Evolutionary conservation across 2,888 invertebrate genomes (phyloP).

Genomic region (Tridacna gigas): DNA sequence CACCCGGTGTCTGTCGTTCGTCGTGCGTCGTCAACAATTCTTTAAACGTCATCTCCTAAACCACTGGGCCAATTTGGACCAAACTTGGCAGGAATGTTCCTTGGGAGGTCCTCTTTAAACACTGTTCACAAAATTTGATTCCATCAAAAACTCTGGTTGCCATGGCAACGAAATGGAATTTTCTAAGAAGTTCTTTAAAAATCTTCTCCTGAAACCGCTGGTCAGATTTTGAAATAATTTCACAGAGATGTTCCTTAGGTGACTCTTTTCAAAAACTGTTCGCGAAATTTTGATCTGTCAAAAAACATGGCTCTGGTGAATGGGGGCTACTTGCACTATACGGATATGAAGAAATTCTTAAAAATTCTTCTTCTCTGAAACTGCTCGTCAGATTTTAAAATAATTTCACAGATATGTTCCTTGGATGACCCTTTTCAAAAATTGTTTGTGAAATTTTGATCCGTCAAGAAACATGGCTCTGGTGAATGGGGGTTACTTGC

Average conservation of each 20-base stretch:
- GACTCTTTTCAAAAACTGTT: neutral
- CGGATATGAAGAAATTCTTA: neutral
- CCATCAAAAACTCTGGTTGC: neutral
- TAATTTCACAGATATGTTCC: neutral
- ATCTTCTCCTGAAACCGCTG: neutral
- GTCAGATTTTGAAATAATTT: neutral
- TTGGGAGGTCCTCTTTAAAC: neutral
- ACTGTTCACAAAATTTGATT: neutral
- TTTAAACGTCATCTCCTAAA: neutral
- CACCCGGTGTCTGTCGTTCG: neutral
- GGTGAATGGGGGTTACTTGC: neutral
- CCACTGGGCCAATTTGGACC: neutral
- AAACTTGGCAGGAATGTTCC: neutral
- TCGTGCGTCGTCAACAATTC: neutral
- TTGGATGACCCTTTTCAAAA: neutral
- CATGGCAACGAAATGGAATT: neutral
- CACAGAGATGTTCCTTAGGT: neutral
- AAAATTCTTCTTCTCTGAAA: neutral
- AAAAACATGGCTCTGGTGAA: neutral
- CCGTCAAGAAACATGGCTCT: neutral
- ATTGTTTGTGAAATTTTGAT: neutral
- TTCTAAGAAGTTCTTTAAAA: neutral
- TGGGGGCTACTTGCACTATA: neutral
- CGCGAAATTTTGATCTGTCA: neutral
- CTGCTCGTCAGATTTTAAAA: neutral